Conservation (phyloP, 1,140 invertebrate genomes). For the Vanessa tameamea region DNA sequence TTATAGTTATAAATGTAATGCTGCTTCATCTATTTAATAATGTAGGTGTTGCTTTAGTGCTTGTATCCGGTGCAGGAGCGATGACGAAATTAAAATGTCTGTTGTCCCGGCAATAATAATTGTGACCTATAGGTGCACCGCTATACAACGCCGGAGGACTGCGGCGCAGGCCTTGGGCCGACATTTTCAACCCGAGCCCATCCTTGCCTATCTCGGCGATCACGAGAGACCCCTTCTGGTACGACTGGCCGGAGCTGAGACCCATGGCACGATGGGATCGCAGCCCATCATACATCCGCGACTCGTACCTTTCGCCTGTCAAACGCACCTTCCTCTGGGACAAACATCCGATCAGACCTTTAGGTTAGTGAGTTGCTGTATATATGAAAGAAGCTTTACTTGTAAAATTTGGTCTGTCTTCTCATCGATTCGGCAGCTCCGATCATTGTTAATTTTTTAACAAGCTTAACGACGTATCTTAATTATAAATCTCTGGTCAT, state of each 20-base stretch:
- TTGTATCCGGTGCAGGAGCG: slow-evolving; percentile 53
- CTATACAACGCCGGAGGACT: slow-evolving; percentile 84
- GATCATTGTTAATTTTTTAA: slow-evolving; percentile 22
- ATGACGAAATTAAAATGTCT: slow-evolving; percentile 48
- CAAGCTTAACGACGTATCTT: slow-evolving; percentile 23
- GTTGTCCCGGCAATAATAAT: slow-evolving; percentile 62
- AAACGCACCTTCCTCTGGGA: slow-evolving; percentile 94
- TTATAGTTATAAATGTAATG: slow-evolving; percentile 7
- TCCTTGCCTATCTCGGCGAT: slow-evolving; percentile 88
- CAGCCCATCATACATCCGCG: slow-evolving; percentile 89
- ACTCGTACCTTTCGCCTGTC: slow-evolving; percentile 92
- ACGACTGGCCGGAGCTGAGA: slow-evolving; percentile 88
- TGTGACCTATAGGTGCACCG: slow-evolving; percentile 83
- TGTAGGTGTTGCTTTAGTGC: slow-evolving; percentile 42
- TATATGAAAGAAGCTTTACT: slow-evolving; percentile 55
- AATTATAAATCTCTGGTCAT: slow-evolving; percentile 59
- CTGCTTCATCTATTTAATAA: slow-evolving; percentile 30
- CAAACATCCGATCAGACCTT: slow-evolving; percentile 92
- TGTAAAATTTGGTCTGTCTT: slow-evolving; percentile 61
- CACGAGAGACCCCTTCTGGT: slow-evolving; percentile 92
- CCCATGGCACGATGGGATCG: slow-evolving; percentile 84
- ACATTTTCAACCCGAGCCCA: slow-evolving; percentile 88
- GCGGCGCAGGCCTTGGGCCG: slow-evolving; percentile 85
- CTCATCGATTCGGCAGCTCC: slow-evolving; percentile 40
- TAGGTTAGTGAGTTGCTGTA: slow-evolving; percentile 82